Evolutionary conservation across 2,888 invertebrate species (phyloP).

Genomic region (Synanthedon tipuliformis): DNA sequence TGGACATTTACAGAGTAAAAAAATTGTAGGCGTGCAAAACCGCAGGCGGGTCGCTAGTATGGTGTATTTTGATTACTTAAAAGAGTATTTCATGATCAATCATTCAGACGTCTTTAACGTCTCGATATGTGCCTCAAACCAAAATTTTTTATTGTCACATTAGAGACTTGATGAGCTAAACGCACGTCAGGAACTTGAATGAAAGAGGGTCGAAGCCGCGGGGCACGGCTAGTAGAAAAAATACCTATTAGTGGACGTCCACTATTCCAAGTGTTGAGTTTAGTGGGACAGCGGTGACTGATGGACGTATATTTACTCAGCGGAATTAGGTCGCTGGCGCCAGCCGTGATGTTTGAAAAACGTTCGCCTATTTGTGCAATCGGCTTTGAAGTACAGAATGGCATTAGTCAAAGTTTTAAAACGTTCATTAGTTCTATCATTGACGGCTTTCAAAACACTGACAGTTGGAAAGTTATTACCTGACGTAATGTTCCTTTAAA

Average conservation of each 20-base stretch:
- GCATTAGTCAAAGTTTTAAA: slow-evolving; percentile 78
- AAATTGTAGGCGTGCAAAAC: too few relatives aligned
- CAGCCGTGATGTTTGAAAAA: slow-evolving; percentile 3
- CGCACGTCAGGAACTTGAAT: too few relatives aligned
- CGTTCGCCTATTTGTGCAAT: neutral
- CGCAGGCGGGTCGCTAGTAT: too few relatives aligned
- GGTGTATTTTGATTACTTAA: too few relatives aligned
- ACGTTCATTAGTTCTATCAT: slow-evolving; percentile 91
- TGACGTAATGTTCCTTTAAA: too few relatives aligned
- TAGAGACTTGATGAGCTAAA: too few relatives aligned
- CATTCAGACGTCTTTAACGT: too few relatives aligned
- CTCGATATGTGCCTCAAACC: too few relatives aligned
- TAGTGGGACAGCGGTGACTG: slow-evolving; percentile 12
- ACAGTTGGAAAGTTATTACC: too few relatives aligned
- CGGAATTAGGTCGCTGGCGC: slow-evolving; percentile 15
- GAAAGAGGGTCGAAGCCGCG: slow-evolving; percentile 5
- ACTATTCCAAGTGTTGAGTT: slow-evolving; percentile 12
- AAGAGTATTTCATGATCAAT: too few relatives aligned
- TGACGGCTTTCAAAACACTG: slow-evolving; percentile 83
- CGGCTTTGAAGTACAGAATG: neutral
- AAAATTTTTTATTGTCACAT: too few relatives aligned
- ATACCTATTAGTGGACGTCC: neutral
- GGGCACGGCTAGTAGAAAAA: too few relatives aligned
- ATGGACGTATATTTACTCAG: slow-evolving; percentile 24
- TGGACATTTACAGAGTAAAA: neutral